These are phyloP conservation scores for Hemichromis elongatus DNA, from an alignment of 2,113 vertebrate genomes.

Conservation along the genomic window DNA sequence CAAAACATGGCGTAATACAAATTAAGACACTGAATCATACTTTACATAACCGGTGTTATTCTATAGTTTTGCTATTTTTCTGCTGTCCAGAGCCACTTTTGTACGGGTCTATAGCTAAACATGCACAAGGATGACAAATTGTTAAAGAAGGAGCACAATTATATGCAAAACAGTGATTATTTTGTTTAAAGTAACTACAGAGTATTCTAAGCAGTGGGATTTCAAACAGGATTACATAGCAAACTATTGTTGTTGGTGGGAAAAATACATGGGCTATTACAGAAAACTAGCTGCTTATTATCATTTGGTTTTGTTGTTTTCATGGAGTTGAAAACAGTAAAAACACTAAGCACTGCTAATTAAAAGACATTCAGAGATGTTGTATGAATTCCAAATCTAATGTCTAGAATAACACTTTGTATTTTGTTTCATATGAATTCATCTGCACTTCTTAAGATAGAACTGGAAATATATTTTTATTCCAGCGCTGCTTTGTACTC, in stretches of 20 bases:
- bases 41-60: not conserved
- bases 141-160: not conserved
- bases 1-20: not conserved
- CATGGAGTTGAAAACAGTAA: not conserved
- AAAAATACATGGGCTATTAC: not conserved
- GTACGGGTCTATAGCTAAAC: not conserved
- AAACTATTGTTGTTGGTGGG: not conserved
- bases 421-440: not conserved
- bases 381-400: not conserved
- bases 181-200: not conserved
- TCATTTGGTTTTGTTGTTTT: not conserved
- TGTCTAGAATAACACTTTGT: not conserved
- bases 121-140: not conserved
- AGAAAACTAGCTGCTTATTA: not conserved
- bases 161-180: not conserved
- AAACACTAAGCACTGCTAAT: not conserved
- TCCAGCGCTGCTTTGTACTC: constrained; percentile 61
- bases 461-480: not conserved
- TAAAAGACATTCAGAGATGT: not conserved
- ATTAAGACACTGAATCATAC: not conserved
- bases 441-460: not conserved
- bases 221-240: not conserved
- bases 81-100: not conserved
- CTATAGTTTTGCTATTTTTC: not conserved
- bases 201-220: not conserved